Evolutionary conservation across 2,797 vertebrate genomes (phyloP).

Genomic region (Notolabrus celidotus): DNA sequence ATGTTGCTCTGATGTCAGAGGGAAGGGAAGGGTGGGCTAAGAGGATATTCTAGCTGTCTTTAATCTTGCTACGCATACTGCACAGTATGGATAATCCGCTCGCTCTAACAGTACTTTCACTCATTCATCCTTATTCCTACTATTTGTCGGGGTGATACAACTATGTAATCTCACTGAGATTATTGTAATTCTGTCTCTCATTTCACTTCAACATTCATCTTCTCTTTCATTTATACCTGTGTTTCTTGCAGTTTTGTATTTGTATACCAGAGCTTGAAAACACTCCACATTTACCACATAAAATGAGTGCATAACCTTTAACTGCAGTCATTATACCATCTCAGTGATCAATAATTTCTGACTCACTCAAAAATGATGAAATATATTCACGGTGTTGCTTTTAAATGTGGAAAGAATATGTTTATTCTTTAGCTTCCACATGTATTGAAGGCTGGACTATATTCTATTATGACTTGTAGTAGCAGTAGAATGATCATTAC

Average conservation of each 20-base stretch:
- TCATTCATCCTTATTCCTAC: conserved; percentile 53
- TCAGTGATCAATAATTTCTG: background rate
- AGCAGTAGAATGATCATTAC: background rate
- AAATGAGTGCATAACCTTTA: background rate
- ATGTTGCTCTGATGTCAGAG: conserved; percentile 49
- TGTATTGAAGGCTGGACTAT: background rate
- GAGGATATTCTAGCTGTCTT: conserved; percentile 64
- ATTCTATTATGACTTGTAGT: background rate
- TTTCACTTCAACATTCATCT: conserved; percentile 24
- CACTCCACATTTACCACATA: background rate
- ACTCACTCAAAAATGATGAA: too few species aligned
- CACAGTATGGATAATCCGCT: conserved; percentile 63
- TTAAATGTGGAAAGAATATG: background rate
- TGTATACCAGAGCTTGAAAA: background rate
- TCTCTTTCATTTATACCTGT: conserved; percentile 17
- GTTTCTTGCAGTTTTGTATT: background rate
- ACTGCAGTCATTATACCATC: background rate
- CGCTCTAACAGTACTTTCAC: conserved; percentile 47
- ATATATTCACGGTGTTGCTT: background rate
- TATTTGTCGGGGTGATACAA: conserved; percentile 43
- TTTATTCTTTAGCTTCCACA: too few species aligned
- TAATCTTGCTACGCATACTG: conserved; percentile 74
- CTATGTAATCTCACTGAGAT: conserved; percentile 69
- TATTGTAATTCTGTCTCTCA: conserved; percentile 62
- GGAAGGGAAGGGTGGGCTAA: conserved; percentile 30